Conservation (phyloP, 2,113 vertebrate genomes). For the Platichthys stellatus region DNA sequence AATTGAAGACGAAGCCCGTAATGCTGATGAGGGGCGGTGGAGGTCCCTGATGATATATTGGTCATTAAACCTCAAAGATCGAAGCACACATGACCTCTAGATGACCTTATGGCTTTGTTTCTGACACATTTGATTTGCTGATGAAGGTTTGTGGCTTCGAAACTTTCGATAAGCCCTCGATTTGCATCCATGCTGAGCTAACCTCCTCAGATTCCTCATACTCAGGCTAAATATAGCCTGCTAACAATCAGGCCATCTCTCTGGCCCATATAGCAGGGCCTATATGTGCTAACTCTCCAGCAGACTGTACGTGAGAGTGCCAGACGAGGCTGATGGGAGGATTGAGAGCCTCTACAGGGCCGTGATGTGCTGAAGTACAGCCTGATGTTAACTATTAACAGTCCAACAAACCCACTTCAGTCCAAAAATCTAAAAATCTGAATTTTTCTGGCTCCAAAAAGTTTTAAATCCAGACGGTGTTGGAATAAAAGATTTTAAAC, state of each 20-base stretch:
- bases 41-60: too few relatives aligned
- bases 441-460: too few relatives aligned
- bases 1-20: background rate
- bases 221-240: slow-evolving; percentile 54
- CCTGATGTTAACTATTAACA: background rate
- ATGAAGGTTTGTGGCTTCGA: background rate
- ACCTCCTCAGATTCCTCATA: background rate
- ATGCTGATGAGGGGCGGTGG: too few relatives aligned
- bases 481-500: too few relatives aligned
- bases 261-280: slow-evolving; percentile 62
- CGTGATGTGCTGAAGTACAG: background rate
- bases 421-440: too few relatives aligned
- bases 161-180: background rate
- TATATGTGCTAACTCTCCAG: slow-evolving; percentile 20
- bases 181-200: background rate
- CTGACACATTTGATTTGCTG: background rate
- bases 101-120: background rate
- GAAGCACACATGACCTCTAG: background rate
- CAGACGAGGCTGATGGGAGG: background rate
- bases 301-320: background rate
- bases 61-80: too few relatives aligned
- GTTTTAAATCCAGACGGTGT: too few relatives aligned
- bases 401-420: too few relatives aligned
- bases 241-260: slow-evolving; percentile 56
- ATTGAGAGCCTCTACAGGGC: background rate